Evolutionary conservation across 2,797 vertebrate species (phyloP).

Genomic region (Cynopterus sphinx): DNA sequence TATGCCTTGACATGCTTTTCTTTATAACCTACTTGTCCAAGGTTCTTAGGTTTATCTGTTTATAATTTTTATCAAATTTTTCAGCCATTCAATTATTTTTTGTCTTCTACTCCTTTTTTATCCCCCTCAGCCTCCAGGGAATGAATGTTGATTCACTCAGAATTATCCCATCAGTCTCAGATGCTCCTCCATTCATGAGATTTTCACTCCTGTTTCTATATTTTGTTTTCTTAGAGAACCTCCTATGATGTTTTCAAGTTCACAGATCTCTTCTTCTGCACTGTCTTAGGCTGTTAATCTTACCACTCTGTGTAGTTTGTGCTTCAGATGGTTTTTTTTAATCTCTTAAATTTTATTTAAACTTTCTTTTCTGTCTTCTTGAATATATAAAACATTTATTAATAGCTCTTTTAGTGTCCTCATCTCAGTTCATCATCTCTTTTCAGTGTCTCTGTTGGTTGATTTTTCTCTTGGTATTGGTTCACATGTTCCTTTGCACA

Average conservation of each 20-base stretch:
- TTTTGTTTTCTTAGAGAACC: not conserved
- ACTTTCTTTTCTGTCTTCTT: not conserved
- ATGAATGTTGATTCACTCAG: not conserved
- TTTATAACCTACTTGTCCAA: not conserved
- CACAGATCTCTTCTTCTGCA: not conserved
- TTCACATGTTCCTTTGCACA: not conserved
- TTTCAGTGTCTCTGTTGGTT: not conserved
- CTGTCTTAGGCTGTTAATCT: not conserved
- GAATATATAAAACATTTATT: not conserved
- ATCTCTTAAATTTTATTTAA: not conserved
- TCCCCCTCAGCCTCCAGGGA: not conserved
- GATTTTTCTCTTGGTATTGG: not conserved
- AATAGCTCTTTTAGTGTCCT: not conserved
- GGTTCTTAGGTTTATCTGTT: not conserved
- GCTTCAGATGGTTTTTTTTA: not conserved
- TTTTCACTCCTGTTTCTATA: not conserved
- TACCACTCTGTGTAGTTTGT: not conserved
- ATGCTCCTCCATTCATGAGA: not conserved
- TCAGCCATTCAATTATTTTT: not conserved
- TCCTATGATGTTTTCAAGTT: not conserved
- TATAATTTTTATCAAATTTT: not conserved
- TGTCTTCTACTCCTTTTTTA: not conserved
- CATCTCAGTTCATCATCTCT: not conserved
- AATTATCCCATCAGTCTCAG: not conserved
- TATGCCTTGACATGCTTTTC: not conserved